Percentiles rank a stretch among this genome's conserved stretches.
Evolutionary conservation across 35 echinoderm and acorn worm genomes (phyloP).

Genomic region (Amphiura filiformis): DNA sequence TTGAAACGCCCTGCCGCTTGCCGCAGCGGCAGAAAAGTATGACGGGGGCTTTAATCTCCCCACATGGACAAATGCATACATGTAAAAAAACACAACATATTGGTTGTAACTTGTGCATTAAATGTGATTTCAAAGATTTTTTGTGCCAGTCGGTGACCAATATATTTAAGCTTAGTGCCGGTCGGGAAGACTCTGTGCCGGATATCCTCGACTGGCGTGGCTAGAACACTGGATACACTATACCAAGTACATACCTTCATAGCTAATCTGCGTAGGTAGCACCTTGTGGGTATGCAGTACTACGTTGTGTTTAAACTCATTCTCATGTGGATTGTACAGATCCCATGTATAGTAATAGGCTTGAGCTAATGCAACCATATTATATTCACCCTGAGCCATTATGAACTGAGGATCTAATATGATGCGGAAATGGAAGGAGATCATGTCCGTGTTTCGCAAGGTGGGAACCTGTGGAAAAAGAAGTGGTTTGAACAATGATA

Average conservation of each 20-base stretch:
- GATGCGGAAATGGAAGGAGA: conserved; percentile 75
- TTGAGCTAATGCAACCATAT: conserved; percentile 65
- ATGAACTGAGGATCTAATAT: conserved; percentile 47
- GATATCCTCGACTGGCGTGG: too few relatives aligned
- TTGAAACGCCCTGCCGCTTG: too few relatives aligned
- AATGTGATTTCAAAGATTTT: too few relatives aligned
- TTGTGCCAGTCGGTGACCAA: too few relatives aligned
- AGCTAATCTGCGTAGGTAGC: conserved; percentile 51
- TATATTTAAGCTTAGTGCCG: too few relatives aligned
- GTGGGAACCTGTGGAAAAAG: conserved; percentile 40
- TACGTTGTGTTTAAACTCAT: conserved; percentile 64
- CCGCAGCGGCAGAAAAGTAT: too few relatives aligned
- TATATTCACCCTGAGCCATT: conserved; percentile 55
- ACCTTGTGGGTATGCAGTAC: conserved; percentile 58
- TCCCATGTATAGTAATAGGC: conserved; percentile 79
- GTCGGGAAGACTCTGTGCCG: too few relatives aligned
- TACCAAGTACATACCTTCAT: conserved; percentile 37
- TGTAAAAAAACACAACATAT: too few relatives aligned
- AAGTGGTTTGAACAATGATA: neutral
- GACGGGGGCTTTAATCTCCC: too few relatives aligned
- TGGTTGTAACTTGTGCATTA: too few relatives aligned
- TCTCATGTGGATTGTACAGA: conserved; percentile 66
- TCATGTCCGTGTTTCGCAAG: conserved; percentile 57
- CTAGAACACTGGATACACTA: too few relatives aligned
- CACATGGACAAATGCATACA: too few relatives aligned